These are phyloP conservation scores for Pelochelys cantorii DNA, from an alignment of 2,797 vertebrate species.

Conservation along the genomic window DNA sequence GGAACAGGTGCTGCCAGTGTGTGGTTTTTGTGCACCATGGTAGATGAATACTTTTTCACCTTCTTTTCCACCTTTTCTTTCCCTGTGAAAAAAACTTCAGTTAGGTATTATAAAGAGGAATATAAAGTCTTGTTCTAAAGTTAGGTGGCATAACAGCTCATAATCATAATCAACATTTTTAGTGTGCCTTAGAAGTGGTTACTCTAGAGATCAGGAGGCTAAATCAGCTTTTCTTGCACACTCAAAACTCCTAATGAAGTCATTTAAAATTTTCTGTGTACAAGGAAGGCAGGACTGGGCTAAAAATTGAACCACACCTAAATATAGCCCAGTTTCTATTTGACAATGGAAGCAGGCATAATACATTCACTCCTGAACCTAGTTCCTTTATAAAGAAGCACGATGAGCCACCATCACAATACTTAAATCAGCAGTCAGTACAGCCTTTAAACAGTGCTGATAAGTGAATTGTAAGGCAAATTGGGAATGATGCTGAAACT, in stretches of 20 bases:
- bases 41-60: slow-evolving; percentile 10
- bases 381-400: slow-evolving; percentile 18
- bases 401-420: neutral
- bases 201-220: neutral
- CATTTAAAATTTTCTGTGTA: neutral
- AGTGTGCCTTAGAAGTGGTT: neutral
- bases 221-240: neutral
- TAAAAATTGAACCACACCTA: neutral
- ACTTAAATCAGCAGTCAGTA: neutral
- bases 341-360: neutral
- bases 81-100: neutral
- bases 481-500: neutral
- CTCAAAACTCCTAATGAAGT: neutral
- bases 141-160: neutral
- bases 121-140: neutral
- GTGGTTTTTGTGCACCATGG: slow-evolving; percentile 9
- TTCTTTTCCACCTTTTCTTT: slow-evolving; percentile 19
- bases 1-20: slow-evolving; percentile 16
- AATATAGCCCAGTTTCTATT: neutral
- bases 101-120: neutral
- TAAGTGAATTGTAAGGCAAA: neutral
- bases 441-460: neutral
- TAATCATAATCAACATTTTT: neutral
- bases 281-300: neutral
- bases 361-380: neutral